phyloP scores from a whole-genome alignment of 2,113 vertebrate genomes.

The Psophia crepitans region DNA sequence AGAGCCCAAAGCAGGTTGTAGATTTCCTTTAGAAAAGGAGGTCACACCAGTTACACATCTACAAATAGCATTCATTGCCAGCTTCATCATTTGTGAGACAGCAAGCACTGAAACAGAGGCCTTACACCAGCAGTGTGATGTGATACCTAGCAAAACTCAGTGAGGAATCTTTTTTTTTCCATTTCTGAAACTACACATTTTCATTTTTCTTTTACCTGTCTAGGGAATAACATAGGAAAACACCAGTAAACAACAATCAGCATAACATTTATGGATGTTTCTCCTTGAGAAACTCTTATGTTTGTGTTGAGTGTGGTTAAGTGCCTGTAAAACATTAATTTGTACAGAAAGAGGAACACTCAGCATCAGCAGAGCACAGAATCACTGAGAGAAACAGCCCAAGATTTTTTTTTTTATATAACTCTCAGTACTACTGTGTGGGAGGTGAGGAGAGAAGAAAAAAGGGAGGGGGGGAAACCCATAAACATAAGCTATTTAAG shows the following conservation, averaged over 20 bases:
- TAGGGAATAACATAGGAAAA: neutral
- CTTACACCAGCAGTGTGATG: neutral
- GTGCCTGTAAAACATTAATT: slow-evolving; percentile 1
- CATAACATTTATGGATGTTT: neutral
- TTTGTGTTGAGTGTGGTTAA: neutral
- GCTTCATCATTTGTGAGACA: neutral
- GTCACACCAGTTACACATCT: neutral
- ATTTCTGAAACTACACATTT: neutral
- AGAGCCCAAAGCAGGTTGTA: neutral
- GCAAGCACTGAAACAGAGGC: neutral
- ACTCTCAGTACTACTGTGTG: neutral
- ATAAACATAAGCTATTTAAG: neutral
- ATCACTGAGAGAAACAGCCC: neutral
- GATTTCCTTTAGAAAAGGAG: neutral
- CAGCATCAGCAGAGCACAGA: neutral
- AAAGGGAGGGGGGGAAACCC: neutral
- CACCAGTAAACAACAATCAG: neutral
- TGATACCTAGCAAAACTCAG: neutral
- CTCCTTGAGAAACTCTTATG: neutral
- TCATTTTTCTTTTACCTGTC: neutral
- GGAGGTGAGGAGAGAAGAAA: neutral
- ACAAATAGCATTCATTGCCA: neutral
- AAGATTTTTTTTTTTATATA: neutral
- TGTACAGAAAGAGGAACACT: neutral
- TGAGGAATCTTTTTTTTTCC: neutral